These are phyloP conservation scores for Ellobius talpinus DNA, from an alignment of 2,113 vertebrate genomes.

Conservation along the genomic window DNA sequence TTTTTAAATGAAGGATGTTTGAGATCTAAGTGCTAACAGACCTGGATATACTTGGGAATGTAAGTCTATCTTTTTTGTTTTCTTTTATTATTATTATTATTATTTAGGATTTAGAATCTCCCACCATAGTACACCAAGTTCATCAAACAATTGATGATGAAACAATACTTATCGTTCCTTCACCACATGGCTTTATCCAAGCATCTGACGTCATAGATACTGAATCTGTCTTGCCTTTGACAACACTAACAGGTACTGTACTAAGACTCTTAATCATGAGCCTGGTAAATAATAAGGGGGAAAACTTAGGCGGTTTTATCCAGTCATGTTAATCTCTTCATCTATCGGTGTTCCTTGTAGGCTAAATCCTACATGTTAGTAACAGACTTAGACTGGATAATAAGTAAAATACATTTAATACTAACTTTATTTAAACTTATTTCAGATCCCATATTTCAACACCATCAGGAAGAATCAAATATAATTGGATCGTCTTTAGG, in stretches of 20 bases:
- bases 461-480: slow-evolving; percentile 92
- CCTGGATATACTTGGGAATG: neutral
- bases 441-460: slow-evolving; percentile 96
- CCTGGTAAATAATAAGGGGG: neutral
- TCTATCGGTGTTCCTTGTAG: neutral
- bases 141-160: slow-evolving; percentile 89
- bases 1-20: slow-evolving; percentile 41
- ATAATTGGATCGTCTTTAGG: slow-evolving; percentile 88
- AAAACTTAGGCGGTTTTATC: neutral
- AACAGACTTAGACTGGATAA: neutral
- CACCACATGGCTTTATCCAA: slow-evolving; percentile 95
- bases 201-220: slow-evolving; percentile 90
- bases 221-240: slow-evolving; percentile 91
- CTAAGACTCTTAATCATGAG: neutral
- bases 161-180: slow-evolving; percentile 94
- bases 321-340: slow-evolving; percentile 1
- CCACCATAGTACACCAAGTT: slow-evolving; percentile 88
- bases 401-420: neutral
- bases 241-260: slow-evolving; percentile 90
- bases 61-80: slow-evolving; percentile 35
- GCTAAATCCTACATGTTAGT: slow-evolving; percentile 14
- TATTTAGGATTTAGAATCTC: slow-evolving; percentile 88
- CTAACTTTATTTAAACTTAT: slow-evolving; percentile 62
- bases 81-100: neutral
- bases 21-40: slow-evolving; percentile 23